These are phyloP conservation scores for Palloptera scutellata DNA, from an alignment of 2,888 invertebrate genomes.

Conservation along the genomic window DNA sequence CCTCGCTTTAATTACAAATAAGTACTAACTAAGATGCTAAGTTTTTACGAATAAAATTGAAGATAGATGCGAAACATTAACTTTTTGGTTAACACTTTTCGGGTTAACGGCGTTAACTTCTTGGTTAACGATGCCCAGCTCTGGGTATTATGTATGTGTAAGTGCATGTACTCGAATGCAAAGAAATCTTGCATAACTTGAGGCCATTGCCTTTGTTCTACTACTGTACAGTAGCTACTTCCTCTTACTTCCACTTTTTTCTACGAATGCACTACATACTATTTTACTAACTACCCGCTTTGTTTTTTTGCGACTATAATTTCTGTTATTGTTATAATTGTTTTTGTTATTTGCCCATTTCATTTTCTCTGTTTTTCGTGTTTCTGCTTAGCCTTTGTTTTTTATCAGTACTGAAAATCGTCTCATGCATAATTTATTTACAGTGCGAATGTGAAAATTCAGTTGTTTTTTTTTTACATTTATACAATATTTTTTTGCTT, in stretches of 20 bases:
- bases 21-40: too few relatives aligned
- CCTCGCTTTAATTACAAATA: too few relatives aligned
- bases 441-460: slow-evolving; percentile 34
- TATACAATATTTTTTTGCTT: neutral
- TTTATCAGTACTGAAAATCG: slow-evolving; percentile 40
- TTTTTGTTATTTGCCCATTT: slow-evolving; percentile 24
- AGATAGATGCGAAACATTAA: too few relatives aligned
- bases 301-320: neutral
- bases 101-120: too few relatives aligned
- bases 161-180: neutral
- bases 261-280: neutral
- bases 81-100: too few relatives aligned
- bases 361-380: neutral
- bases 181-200: neutral
- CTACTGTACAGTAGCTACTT: slow-evolving; percentile 37
- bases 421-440: slow-evolving; percentile 55
- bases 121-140: too few relatives aligned
- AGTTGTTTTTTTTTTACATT: slow-evolving; percentile 35
- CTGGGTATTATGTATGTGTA: neutral
- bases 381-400: slow-evolving; percentile 34
- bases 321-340: slow-evolving; percentile 35
- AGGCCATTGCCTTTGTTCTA: slow-evolving; percentile 41
- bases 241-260: slow-evolving; percentile 36
- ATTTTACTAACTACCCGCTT: neutral
- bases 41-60: too few relatives aligned